Base-by-base conservation (phyloP, 2,888 invertebrate genomes). In the Meta bourneti region DNA sequence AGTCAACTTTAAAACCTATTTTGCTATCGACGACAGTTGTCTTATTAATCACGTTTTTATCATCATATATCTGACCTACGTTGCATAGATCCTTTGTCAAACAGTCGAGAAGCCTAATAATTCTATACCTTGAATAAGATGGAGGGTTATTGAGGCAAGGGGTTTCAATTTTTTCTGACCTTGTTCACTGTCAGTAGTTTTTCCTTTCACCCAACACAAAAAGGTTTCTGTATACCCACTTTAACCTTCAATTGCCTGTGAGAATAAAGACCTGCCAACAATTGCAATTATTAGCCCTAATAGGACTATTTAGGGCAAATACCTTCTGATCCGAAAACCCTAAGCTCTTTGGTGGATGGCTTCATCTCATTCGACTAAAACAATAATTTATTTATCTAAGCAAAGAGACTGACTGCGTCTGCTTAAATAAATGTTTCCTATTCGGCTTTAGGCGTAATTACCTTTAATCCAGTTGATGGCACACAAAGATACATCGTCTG, bases 391-490 rank as follows among this genome's bases (percentile, higher is more conserved):
- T 61, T 61, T 61, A 61, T 61, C 61, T 16, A 61, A 16, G 61
- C 16, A 16, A 61, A 61, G 61, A 16, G 16, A 61, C 61, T 61
- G 61, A 61, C 16, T 61, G 16, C 79, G 20, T 79, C 79, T 79
- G 13, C 61, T 11, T 34, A 79, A 79, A 16, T 61, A 34, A 52
- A 61, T 34, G 61, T 79, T 61, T 34, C 79, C 6, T 61, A 34
- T 34, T 61, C 54, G n/a, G 79, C 61, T 79, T 61, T 79, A 13
- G 7, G 8, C 7, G 61, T 34, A 61, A 79, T 79, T 79, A 61
- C 61, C 11, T 20, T 20, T 13, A 61, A n/a, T 34, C 16, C 34
- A 61, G 20, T 7, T 13, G 79, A 61, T 61, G 61, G 11, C 61
- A 11, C 61, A 61, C 61, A 61, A 61, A 61, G 61, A 61, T 61